phyloP scores from a whole-genome alignment of 1,140 invertebrate species.

The Cyclargus thomasi region DNA sequence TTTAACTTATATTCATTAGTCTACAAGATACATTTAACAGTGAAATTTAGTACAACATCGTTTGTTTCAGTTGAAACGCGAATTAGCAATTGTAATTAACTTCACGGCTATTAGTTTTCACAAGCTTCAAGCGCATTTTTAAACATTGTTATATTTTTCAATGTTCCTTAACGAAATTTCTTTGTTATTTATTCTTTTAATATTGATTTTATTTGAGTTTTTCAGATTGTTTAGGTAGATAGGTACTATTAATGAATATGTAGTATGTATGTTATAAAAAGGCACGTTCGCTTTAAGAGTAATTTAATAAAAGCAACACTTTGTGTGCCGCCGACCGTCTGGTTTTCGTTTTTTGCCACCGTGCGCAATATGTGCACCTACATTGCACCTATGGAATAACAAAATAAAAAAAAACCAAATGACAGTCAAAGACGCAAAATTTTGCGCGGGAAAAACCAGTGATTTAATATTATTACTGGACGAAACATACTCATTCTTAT shows the following conservation, averaged over 20 bases:
- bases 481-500: neutral
- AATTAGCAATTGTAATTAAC: constrained; percentile 3
- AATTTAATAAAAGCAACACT: no score
- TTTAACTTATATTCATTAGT: neutral
- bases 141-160: neutral
- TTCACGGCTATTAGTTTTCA: neutral
- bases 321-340: no score
- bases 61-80: neutral
- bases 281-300: no score
- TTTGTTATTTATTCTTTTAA: neutral
- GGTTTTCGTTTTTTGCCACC: no score
- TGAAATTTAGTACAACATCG: neutral
- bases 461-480: neutral
- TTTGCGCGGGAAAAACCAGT: neutral
- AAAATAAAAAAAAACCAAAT: no score
- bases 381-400: no score
- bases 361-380: no score
- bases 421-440: no score
- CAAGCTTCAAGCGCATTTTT: neutral
- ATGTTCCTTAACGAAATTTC: neutral
- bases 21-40: neutral
- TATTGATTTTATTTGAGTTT: no score
- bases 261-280: no score
- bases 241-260: no score
- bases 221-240: no score